These are phyloP conservation scores for Drosophila lini DNA, from an alignment of 1,140 invertebrate species.

Conservation along the genomic window DNA sequence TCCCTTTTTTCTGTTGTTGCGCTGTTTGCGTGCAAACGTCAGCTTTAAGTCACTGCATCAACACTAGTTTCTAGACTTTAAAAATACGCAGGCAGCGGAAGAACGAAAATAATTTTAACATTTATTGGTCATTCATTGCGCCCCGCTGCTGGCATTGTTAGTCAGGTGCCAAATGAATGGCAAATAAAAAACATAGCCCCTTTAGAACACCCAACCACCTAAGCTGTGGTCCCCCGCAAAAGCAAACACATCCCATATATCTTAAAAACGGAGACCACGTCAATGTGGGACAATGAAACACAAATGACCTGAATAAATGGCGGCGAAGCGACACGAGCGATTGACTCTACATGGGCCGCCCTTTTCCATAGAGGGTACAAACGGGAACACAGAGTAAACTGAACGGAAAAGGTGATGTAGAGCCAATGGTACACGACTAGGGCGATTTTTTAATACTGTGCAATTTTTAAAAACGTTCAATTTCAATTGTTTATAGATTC, in stretches of 20 bases:
- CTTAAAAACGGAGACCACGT: constrained; percentile 17
- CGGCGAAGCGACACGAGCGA: constrained; percentile 52
- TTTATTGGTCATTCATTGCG: constrained; percentile 63
- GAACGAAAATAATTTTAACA: constrained; percentile 49
- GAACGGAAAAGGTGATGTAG: neutral
- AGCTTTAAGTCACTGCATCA: constrained; percentile 38
- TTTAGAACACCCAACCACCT: constrained; percentile 10
- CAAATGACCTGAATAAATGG: constrained; percentile 69
- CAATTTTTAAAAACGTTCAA: neutral
- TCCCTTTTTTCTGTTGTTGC: constrained; percentile 22
- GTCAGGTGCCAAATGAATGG: constrained; percentile 61
- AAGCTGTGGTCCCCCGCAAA: neutral
- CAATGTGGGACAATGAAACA: constrained; percentile 63
- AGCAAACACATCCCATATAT: constrained; percentile 36
- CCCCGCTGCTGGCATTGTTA: constrained; percentile 46
- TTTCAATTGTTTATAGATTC: no score
- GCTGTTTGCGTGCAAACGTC: constrained; percentile 29
- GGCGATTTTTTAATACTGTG: neutral
- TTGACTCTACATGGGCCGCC: constrained; percentile 32
- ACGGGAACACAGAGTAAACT: constrained; percentile 1
- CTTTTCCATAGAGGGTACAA: neutral
- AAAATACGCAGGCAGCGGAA: neutral
- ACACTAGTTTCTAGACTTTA: neutral
- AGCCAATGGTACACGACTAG: neutral
- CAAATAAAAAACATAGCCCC: constrained; percentile 43